Conservation (phyloP, 2,113 vertebrate species). For the Meleagris gallopavo region DNA sequence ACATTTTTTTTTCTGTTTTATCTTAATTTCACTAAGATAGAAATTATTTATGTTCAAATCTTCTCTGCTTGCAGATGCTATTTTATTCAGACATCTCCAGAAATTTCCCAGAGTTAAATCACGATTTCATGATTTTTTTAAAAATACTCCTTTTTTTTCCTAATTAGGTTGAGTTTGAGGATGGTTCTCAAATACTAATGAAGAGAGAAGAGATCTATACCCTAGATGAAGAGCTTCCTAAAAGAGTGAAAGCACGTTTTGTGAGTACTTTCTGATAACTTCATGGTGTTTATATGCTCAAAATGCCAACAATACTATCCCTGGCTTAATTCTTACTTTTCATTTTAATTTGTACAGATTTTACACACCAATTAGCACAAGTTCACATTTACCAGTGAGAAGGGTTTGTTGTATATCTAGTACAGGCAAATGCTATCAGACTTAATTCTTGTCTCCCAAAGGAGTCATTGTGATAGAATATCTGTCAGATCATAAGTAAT, state of each 20-base stretch:
- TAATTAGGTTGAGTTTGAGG: constrained; percentile 95
- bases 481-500: background rate
- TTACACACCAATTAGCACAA: background rate
- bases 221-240: constrained; percentile 94
- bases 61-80: background rate
- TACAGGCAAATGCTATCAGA: background rate
- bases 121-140: background rate
- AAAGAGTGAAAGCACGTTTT: constrained; percentile 95
- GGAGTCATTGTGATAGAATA: background rate
- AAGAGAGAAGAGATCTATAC: constrained; percentile 96
- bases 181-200: constrained; percentile 92
- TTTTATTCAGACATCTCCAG: background rate
- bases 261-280: constrained; percentile 82
- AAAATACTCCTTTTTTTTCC: constrained; percentile 35
- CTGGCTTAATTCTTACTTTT: background rate
- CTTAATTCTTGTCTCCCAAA: background rate
- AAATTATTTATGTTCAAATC: background rate
- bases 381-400: background rate
- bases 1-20: background rate
- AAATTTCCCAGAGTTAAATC: background rate
- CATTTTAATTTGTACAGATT: background rate
- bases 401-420: background rate
- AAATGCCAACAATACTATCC: background rate
- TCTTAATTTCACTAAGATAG: background rate
- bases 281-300: background rate